These are phyloP conservation scores for Albula glossodonta DNA, from an alignment of 2,113 vertebrate species.

Conservation along the genomic window DNA sequence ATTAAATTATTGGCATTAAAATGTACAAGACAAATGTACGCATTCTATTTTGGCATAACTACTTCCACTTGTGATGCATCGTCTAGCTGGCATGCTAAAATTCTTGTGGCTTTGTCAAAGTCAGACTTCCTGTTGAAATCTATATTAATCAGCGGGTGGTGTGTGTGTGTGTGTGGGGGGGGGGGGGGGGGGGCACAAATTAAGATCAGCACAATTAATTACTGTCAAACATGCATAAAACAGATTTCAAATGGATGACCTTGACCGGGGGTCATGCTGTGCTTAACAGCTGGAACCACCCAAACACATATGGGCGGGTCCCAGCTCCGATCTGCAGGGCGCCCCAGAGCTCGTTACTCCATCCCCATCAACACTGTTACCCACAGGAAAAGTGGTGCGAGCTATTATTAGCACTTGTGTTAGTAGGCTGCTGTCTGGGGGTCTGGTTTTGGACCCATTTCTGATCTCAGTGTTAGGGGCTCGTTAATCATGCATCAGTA, in stretches of 20 bases:
- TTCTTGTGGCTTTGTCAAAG: slow-evolving; percentile 38
- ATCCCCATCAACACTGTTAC: neutral
- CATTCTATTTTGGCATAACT: slow-evolving; percentile 7
- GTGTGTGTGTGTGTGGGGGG: neutral
- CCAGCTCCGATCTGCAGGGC: neutral
- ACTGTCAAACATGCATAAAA: slow-evolving; percentile 43
- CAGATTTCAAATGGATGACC: slow-evolving; percentile 42
- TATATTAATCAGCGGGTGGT: slow-evolving; percentile 24
- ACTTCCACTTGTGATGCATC: slow-evolving; percentile 29
- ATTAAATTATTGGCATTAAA: neutral
- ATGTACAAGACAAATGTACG: neutral
- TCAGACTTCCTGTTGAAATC: slow-evolving; percentile 33
- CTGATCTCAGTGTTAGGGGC: slow-evolving; percentile 23
- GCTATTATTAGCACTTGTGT: slow-evolving; percentile 21
- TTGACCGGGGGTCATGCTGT: slow-evolving; percentile 44
- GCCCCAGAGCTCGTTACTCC: neutral
- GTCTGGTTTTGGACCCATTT: slow-evolving; percentile 9
- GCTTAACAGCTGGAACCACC: slow-evolving; percentile 36
- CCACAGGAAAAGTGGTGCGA: neutral
- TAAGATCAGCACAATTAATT: slow-evolving; percentile 46
- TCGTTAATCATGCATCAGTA: slow-evolving; percentile 40
- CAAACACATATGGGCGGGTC: slow-evolving; percentile 28
- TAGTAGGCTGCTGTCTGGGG: slow-evolving; percentile 12
- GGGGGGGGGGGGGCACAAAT: neutral
- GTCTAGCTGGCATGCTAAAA: slow-evolving; percentile 23